Base-by-base conservation (phyloP, 2,113 vertebrate genomes). In the Zosterops pallidus region DNA sequence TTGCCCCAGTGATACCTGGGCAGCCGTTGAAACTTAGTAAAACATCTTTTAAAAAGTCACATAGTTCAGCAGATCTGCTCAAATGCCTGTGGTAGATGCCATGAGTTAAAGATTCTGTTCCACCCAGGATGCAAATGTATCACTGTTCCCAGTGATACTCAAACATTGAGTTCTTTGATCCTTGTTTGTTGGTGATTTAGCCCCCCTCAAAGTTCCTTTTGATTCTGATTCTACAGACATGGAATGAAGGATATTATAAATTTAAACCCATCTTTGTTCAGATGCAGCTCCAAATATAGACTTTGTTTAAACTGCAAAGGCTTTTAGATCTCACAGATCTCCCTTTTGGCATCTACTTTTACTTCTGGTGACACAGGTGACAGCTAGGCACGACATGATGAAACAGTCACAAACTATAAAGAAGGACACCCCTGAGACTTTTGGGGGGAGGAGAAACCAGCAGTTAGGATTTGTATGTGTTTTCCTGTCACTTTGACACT, bases 1-100 rank as follows among this genome's bases (percentile, higher is more conserved):
- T 68, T 71, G 25, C 24, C 33, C 15, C 44, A 33, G 1, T 18
- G 53, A 21, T 70, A 35, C 25, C 16, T 49, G 52, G 23, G 29
- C 56, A 87, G 65, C 26, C 4, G 4, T 2, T 77, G 68, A 72
- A 91, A 83, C 46, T 39, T 47, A 18, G 63, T 56, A 41, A 72
- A 90, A 37, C 12, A 28, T 56, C 22, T 44, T 89, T 65, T 77
- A 3, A 65, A 63, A 83, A 53, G 25, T 28, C 15, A 23, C n/a
- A 6, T 14, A 78, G 57, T 72, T 85, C 14, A 74, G 11, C 7
- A 42, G 19, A 41, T 67, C 23, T 74, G 29, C 9, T 63, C 28
- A 18, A 64, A 72, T 56, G 39, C 22, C 42, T n/a, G 13, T 49
- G 39, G 5, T 56, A 67, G 56, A 18, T 63, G 9, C 0, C 0